Base-by-base conservation (phyloP, 2,113 vertebrate species). In the Columba livia region DNA sequence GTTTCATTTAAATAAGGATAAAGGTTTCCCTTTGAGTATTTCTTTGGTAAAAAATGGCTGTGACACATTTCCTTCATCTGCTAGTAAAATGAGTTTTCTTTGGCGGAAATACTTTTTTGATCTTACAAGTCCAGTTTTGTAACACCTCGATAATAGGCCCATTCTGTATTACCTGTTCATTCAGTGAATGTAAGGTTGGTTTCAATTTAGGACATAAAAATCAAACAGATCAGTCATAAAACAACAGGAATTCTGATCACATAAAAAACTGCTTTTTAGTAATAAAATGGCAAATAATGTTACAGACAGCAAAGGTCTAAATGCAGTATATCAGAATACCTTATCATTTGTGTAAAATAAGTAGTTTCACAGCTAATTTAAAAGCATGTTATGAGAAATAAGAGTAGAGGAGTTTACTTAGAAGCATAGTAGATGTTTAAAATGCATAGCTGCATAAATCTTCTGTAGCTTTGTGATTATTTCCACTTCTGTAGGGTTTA, bases 31-130 rank as follows among this genome's bases (percentile, higher is more conserved):
- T 91, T 96, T 86, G 58, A 84, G 20, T 7, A 62, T 50, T 96
- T 94, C 91, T 97, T 97, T 96, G 89, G 91, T 96, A 78, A 85
- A 44, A 88, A 56, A 48, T 0, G 3, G 62, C 7, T 81, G 21
- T 42, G 29, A 58, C 19, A 72, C 40, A 48, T 51, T 72, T 85
- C 36, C 18, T 89, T 70, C 29, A 34, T 44, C 32, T 83, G 44
- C 36, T 71, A 92, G 11, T 72, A 95, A 77, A 90, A 92, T 15
- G 34, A 25, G 54, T 90, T 89, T 92, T 87, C 89, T 92, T 95
- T 93, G 79, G 86, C 75, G 15, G 48, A 60, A 89, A 25, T 53
- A 65, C 3, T 53, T 89, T 61, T 89, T 40, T 50, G 13, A 44
- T 72, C 11, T 60, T 57, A 11, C 5, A 34, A 57, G 11, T 25